A percentile compares a stretch with the other conserved stretches of the same genome.
Conservation (phyloP, 2,797 vertebrate genomes). For the Xenopus petersii region DNA sequence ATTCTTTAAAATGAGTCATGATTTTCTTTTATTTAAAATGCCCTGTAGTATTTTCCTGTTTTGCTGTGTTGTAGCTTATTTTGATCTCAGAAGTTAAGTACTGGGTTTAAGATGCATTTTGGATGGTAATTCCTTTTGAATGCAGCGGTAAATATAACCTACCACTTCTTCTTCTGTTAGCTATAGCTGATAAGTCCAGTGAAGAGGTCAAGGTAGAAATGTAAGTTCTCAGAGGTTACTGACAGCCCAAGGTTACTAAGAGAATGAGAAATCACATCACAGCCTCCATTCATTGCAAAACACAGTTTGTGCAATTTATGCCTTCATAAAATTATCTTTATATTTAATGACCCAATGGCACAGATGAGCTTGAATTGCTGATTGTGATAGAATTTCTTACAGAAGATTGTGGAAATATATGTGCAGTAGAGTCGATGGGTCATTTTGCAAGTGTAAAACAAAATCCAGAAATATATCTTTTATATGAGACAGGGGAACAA, state of each 20-base stretch:
- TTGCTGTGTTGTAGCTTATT: too few relatives aligned
- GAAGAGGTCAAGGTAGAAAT: conserved; percentile 19
- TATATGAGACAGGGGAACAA: too few relatives aligned
- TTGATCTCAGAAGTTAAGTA: too few relatives aligned
- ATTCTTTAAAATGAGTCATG: too few relatives aligned
- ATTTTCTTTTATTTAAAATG: too few relatives aligned
- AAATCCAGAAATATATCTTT: too few relatives aligned
- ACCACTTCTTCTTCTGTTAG: neutral
- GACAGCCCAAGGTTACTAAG: conserved; percentile 37
- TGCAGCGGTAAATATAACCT: too few relatives aligned
- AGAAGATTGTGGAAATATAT: conserved; percentile 1
- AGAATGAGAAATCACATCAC: conserved; percentile 21
- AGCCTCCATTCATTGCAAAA: conserved; percentile 24
- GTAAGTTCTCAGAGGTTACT: conserved; percentile 10
- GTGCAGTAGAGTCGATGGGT: conserved; percentile 16
- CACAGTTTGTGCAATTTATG: conserved; percentile 34
- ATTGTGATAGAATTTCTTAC: neutral
- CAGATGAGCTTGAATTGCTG: conserved; percentile 18
- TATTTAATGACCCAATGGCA: conserved; percentile 35
- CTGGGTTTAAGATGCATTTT: too few relatives aligned
- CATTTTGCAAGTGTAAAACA: neutral
- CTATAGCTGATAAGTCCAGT: neutral
- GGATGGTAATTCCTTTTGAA: too few relatives aligned
- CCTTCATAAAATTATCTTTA: conserved; percentile 36
- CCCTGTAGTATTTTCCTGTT: too few relatives aligned